phyloP scores from a whole-genome alignment of 2,113 vertebrate genomes.

The Esox niger region DNA sequence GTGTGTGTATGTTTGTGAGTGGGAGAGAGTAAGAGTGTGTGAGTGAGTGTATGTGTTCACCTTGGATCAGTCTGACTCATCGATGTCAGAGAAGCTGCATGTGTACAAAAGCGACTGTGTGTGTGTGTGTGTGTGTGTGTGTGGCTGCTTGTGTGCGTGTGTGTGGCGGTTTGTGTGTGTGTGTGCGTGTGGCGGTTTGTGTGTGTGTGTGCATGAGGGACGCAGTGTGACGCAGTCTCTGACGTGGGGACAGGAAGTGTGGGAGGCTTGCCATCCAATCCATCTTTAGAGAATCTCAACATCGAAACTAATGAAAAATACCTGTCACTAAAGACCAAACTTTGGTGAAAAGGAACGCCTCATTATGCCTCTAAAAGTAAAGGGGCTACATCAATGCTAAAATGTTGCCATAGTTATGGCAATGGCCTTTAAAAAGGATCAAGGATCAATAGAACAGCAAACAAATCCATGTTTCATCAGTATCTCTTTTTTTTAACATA shows the following conservation, averaged over 20 bases:
- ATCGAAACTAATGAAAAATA: not conserved
- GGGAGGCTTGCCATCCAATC: slow-evolving; percentile 45
- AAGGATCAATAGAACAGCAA: no score
- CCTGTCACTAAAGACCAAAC: not conserved
- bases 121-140: slow-evolving; percentile 24
- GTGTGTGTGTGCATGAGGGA: slow-evolving; percentile 28
- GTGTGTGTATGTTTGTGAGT: slow-evolving; percentile 2
- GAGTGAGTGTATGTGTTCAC: slow-evolving; percentile 21
- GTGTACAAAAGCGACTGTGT: slow-evolving; percentile 2
- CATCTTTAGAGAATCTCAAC: slow-evolving; percentile 18
- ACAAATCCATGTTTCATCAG: not conserved
- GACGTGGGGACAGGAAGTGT: slow-evolving; percentile 50
- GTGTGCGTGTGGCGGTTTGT: slow-evolving; percentile 30
- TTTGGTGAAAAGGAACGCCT: not conserved
- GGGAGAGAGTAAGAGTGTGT: not conserved
- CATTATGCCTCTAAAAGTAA: not conserved
- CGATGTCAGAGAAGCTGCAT: slow-evolving; percentile 11
- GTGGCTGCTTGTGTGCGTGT: slow-evolving; percentile 30
- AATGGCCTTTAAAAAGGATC: no score
- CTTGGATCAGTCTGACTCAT: slow-evolving; percentile 51
- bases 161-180: slow-evolving; percentile 12
- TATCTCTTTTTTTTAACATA: not conserved
- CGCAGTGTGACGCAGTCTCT: slow-evolving; percentile 57
- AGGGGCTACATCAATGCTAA: not conserved
- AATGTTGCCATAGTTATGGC: not conserved